A percentile compares a stretch with the other conserved stretches of the same genome.
Evolutionary conservation across 2,888 invertebrate species (phyloP).

Genomic region (Amblyjoppa proteus): DNA sequence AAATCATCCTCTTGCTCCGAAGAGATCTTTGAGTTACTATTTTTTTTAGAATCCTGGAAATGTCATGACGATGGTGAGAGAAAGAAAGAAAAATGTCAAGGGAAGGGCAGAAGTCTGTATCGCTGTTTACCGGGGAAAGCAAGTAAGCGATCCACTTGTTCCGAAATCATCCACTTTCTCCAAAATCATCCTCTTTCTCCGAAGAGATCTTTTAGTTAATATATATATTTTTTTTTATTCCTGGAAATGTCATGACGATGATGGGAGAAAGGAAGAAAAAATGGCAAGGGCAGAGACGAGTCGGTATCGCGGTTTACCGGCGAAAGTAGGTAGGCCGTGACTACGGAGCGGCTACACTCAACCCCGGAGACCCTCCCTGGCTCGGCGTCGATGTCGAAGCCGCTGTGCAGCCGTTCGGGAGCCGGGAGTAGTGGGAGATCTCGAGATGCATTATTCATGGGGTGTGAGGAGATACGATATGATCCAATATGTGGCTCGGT

Average conservation of each 20-base stretch:
- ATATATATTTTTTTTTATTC: too few species aligned
- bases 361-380: slow-evolving; percentile 7
- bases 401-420: slow-evolving; percentile 8
- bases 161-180: too few species aligned
- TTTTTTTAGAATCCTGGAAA: too few species aligned
- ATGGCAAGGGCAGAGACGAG: slow-evolving; percentile 1
- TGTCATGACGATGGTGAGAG: slow-evolving; percentile 1
- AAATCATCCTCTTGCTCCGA: too few species aligned
- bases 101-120: slow-evolving; percentile 12
- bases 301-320: slow-evolving; percentile 20
- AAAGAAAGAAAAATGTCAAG: background rate
- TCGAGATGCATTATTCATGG: slow-evolving; percentile 84
- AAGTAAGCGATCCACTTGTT: background rate
- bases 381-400: slow-evolving; percentile 26
- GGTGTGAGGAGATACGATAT: slow-evolving; percentile 84
- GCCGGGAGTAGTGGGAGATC: slow-evolving; percentile 72
- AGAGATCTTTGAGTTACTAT: too few species aligned
- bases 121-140: background rate
- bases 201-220: too few species aligned
- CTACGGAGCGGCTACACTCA: slow-evolving; percentile 20
- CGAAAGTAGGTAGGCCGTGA: slow-evolving; percentile 25
- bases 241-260: background rate
- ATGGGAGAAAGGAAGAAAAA: slow-evolving; percentile 13
- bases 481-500: slow-evolving; percentile 84
- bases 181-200: too few species aligned